A percentile compares a stretch with the other conserved stretches of the same genome.
Conservation (phyloP, 2,888 invertebrate genomes). For the Xanthia icteritia region DNA sequence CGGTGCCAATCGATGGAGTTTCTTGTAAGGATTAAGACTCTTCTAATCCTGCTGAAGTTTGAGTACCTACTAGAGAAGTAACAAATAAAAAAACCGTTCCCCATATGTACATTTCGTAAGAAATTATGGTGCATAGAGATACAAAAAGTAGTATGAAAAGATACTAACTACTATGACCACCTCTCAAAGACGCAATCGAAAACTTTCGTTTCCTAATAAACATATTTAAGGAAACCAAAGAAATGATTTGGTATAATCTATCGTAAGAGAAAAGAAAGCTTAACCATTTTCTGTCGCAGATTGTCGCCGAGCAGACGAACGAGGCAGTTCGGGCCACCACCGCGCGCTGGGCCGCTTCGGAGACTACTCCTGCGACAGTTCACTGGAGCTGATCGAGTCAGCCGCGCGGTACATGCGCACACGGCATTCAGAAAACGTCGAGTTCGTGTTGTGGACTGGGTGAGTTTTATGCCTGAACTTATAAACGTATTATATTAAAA, state of each 20-base stretch:
- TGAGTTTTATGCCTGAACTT: constrained; percentile 86
- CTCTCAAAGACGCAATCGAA: too few relatives aligned
- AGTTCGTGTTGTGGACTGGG: constrained; percentile 99
- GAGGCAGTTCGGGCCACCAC: constrained; percentile 90
- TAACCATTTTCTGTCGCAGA: constrained; percentile 73
- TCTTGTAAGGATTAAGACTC: too few relatives aligned
- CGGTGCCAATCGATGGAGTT: too few relatives aligned
- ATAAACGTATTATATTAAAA: background rate
- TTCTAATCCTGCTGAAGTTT: too few relatives aligned
- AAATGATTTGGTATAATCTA: background rate
- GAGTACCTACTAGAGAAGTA: too few relatives aligned
- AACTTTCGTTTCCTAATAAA: too few relatives aligned
- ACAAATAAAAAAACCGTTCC: too few relatives aligned
- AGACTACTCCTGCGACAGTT: constrained; percentile 95
- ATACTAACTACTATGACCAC: too few relatives aligned
- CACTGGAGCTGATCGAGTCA: constrained; percentile 96
- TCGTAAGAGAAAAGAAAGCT: background rate
- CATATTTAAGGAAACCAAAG: background rate
- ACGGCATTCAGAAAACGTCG: constrained; percentile 95
- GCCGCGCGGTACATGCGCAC: constrained; percentile 96
- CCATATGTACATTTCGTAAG: too few relatives aligned
- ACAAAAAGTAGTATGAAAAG: background rate
- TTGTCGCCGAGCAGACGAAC: constrained; percentile 92
- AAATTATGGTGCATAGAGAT: too few relatives aligned
- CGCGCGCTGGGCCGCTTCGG: constrained; percentile 91